Evolutionary conservation across 2,797 vertebrate species (phyloP).

Genomic region (Peromyscus nudipes): DNA sequence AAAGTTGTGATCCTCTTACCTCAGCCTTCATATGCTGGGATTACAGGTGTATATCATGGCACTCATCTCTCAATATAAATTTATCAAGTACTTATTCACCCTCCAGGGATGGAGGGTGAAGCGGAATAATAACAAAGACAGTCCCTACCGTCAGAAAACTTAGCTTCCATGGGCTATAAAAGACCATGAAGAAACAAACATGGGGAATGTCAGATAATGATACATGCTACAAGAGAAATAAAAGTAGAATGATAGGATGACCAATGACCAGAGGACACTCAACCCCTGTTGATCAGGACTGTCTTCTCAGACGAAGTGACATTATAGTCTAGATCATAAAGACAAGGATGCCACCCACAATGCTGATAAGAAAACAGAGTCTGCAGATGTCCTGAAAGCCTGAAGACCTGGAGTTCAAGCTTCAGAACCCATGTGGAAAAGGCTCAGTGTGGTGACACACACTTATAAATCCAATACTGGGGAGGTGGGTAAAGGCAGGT

Average conservation of each 20-base stretch:
- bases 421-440: background rate
- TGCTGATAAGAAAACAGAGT: background rate
- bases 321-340: background rate
- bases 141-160: background rate
- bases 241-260: background rate
- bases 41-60: background rate
- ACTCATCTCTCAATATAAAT: background rate
- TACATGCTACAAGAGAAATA: background rate
- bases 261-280: background rate
- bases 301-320: background rate
- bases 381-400: background rate
- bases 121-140: background rate
- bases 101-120: background rate
- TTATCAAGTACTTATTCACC: background rate
- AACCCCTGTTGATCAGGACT: background rate
- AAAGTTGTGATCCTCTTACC: background rate
- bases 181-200: background rate
- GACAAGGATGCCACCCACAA: background rate
- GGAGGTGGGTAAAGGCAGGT: background rate
- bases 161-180: background rate
- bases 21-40: too few species aligned
- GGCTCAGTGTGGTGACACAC: background rate
- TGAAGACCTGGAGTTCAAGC: too few species aligned
- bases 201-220: background rate
- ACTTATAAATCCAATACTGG: background rate